phyloP scores from a whole-genome alignment of 1,140 invertebrate species.

The Penaeus japonicus region DNA sequence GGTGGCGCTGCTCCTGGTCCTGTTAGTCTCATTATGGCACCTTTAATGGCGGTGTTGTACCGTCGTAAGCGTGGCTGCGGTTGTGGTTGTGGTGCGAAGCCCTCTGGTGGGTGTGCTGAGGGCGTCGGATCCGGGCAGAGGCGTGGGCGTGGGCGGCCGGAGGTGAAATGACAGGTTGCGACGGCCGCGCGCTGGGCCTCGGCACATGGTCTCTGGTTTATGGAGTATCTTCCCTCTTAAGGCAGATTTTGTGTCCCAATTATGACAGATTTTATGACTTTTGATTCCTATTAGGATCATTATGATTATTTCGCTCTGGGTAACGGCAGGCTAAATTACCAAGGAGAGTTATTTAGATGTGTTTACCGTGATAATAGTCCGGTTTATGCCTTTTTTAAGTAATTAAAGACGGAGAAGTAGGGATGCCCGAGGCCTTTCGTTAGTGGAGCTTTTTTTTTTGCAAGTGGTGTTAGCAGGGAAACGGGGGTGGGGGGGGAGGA shows the following conservation, averaged over 20 bases:
- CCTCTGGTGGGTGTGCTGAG: too few relatives aligned
- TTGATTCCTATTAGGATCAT: background rate
- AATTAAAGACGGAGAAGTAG: background rate
- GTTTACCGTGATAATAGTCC: background rate
- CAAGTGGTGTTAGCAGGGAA: background rate
- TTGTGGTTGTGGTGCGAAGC: too few relatives aligned
- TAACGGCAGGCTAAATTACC: background rate
- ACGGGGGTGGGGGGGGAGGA: background rate
- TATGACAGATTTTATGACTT: constrained; percentile 4
- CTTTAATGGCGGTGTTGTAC: too few relatives aligned
- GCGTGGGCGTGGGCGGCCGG: too few relatives aligned
- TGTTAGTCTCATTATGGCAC: too few relatives aligned
- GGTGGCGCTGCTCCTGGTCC: too few relatives aligned
- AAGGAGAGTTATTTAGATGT: background rate
- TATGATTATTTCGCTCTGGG: background rate
- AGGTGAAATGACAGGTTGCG: background rate
- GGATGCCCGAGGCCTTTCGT: background rate
- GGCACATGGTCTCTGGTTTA: background rate
- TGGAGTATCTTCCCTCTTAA: background rate
- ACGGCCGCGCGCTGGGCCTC: background rate
- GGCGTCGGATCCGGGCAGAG: too few relatives aligned
- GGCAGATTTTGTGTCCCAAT: constrained; percentile 10
- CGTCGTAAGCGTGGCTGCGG: too few relatives aligned
- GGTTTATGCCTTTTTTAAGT: background rate
- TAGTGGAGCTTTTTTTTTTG: background rate